Evolutionary conservation across 2,888 invertebrate genomes (phyloP), one percentile per base, ranked within the genome.

Genomic region (Ptychoptera albimana): DNA sequence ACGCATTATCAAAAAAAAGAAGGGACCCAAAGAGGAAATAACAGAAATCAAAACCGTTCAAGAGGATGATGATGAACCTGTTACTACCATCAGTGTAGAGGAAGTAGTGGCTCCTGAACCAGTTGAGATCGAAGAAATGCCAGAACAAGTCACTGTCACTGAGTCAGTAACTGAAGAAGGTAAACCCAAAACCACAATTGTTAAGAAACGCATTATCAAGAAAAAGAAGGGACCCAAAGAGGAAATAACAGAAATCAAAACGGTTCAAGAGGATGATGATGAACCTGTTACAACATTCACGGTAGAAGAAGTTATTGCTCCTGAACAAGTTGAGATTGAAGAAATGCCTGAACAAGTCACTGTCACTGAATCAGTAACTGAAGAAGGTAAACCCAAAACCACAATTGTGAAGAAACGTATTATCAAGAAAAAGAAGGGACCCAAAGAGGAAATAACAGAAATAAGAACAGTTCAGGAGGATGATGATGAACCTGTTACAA

Each of bases 261-360:
- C 50, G 1, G 46, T 52, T 7, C 47, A 52, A 45, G 53, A 55
- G 48, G 53, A 55, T 14, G 54, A 58, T 8, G 55, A 64, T 50
- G 46, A 53, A 43, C 61, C 61, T 8, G 49, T 58, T 40, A 56
- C 55, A 7, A 55, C 55, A 7, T 50, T 53, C 1, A 61, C 59
- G 43, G 58, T 66, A 4, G 54, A 56, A 35, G 52, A 53, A 49
- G 35, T 37, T 39, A 48, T 47, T 38, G 42, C 41, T 29, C 45
- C 46, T 23, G 49, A 9, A 30, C 52, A 46, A 37, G 43, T 48
- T 39, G 48, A 54, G 44, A 48, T 54, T 16, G 53, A 60, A 47
- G 60, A 63, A 54, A 38, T 60, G 36, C 60, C 59, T 6, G 60
- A 63, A 54, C 57, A 57, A 47, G 55, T 60, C 7, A 57, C 58